These are phyloP conservation scores for Axis porcinus DNA, from an alignment of 2,113 vertebrate genomes.

Conservation along the genomic window DNA sequence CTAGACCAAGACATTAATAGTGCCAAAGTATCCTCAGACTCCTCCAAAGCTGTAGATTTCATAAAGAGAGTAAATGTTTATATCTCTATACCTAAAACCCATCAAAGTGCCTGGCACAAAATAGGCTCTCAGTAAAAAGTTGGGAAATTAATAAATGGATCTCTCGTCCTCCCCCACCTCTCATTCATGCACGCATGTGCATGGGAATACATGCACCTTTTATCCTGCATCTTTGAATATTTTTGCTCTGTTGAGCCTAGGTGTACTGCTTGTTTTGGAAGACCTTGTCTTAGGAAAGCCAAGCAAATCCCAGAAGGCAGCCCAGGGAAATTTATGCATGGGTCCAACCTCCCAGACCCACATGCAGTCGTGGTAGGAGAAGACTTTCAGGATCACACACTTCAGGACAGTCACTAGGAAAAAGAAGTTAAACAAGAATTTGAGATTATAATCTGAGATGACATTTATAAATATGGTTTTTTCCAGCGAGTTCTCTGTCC, in stretches of 20 bases:
- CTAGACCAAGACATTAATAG: background rate
- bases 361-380: background rate
- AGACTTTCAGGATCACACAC: background rate
- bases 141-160: background rate
- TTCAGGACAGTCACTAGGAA: background rate
- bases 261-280: background rate
- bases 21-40: background rate
- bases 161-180: background rate
- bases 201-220: background rate
- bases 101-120: background rate
- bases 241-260: background rate
- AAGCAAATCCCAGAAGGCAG: background rate
- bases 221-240: background rate
- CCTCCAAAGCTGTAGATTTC: background rate
- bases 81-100: background rate
- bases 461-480: background rate
- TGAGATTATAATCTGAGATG: background rate
- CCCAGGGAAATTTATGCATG: background rate
- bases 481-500: background rate
- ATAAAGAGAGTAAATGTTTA: background rate
- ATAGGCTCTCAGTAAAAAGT: background rate
- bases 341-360: background rate
- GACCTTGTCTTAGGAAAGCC: background rate
- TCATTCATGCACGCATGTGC: accelerated
- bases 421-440: background rate